These are phyloP conservation scores for Agriotes lineatus DNA, from an alignment of 2,888 invertebrate species.

Conservation along the genomic window DNA sequence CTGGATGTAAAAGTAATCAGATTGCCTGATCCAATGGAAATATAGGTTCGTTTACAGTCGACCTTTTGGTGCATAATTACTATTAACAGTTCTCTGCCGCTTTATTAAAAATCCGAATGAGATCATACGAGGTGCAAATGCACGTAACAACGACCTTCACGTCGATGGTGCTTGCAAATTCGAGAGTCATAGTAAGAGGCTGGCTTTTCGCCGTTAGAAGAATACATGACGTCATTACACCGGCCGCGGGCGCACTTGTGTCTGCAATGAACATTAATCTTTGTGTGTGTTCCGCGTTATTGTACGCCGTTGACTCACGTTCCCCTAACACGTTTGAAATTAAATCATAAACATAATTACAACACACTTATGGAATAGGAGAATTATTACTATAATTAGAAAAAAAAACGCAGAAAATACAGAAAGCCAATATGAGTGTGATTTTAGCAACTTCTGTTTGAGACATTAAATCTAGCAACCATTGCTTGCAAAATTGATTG, in stretches of 20 bases:
- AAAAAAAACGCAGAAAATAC: too few relatives aligned
- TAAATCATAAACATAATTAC: constrained; percentile 12
- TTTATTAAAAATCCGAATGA: background rate
- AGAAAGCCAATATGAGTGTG: too few relatives aligned
- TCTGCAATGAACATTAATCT: constrained; percentile 15
- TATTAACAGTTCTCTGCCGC: background rate
- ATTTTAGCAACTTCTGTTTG: too few relatives aligned
- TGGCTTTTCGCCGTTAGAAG: constrained; percentile 7
- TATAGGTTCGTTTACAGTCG: background rate
- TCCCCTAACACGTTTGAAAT: constrained; percentile 10
- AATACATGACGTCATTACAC: constrained; percentile 19
- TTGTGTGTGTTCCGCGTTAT: constrained; percentile 24
- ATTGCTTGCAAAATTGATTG: too few relatives aligned
- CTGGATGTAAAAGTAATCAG: constrained; percentile 3
- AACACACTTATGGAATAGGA: background rate
- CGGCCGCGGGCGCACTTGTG: background rate
- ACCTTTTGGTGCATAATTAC: background rate
- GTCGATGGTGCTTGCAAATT: background rate
- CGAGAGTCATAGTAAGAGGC: background rate
- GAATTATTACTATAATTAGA: too few relatives aligned
- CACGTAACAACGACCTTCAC: constrained; percentile 3
- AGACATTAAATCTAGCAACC: too few relatives aligned
- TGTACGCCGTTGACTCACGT: constrained; percentile 19
- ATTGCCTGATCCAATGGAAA: background rate
- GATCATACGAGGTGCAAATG: background rate